Evolutionary conservation across 2,797 vertebrate species (phyloP).

Genomic region (Caiman crocodilus): DNA sequence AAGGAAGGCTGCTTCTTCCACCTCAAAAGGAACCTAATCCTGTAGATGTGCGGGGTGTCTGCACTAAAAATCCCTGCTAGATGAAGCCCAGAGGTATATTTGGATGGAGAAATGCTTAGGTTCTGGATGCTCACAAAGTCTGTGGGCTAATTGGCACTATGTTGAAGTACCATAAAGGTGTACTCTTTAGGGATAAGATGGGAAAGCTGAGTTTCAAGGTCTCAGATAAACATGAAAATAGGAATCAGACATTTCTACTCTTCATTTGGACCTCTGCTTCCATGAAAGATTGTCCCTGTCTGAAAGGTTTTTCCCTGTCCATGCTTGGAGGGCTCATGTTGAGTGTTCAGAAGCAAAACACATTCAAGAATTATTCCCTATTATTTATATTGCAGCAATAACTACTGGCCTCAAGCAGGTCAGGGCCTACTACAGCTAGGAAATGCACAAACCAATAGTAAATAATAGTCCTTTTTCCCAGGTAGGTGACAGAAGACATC

Average conservation of each 20-base stretch:
- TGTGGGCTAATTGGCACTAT: not conserved
- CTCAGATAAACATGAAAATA: not conserved
- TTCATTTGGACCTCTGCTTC: not conserved
- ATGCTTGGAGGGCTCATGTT: not conserved
- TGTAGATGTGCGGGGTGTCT: too few species aligned
- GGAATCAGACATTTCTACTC: not conserved
- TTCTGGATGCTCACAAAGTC: not conserved
- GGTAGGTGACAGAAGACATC: not conserved
- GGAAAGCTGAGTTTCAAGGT: not conserved
- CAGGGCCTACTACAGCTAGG: not conserved
- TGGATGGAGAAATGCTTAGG: too few species aligned
- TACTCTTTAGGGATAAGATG: not conserved
- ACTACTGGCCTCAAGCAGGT: not conserved
- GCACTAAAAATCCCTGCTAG: not conserved
- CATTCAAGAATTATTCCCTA: not conserved
- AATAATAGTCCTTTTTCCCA: not conserved
- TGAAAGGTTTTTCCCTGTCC: not conserved
- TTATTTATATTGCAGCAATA: not conserved
- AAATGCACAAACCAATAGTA: not conserved
- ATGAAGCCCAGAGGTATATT: not conserved
- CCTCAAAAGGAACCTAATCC: too few species aligned
- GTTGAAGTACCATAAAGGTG: not conserved
- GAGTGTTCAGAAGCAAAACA: not conserved
- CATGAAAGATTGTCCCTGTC: not conserved
- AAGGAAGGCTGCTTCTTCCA: too few species aligned